These are phyloP conservation scores for Meleagris gallopavo DNA, from an alignment of 2,113 vertebrate genomes.

Conservation along the genomic window DNA sequence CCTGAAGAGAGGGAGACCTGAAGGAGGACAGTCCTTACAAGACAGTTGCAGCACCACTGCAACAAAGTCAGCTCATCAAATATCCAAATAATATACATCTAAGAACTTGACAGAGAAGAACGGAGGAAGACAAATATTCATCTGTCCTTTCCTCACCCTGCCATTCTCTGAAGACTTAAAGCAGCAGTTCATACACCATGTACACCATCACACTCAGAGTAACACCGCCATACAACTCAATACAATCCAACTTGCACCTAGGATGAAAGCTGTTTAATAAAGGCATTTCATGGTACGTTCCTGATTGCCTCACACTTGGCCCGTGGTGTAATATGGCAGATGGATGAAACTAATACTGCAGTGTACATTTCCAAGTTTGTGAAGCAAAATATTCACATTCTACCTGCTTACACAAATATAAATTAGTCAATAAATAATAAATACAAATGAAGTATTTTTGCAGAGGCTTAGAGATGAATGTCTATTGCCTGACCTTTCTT, in stretches of 20 bases:
- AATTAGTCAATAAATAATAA: neutral
- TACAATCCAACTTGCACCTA: neutral
- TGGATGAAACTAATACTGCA: neutral
- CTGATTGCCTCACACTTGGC: neutral
- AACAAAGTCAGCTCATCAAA: neutral
- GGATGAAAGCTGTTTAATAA: neutral
- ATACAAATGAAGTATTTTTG: neutral
- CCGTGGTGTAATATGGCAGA: neutral
- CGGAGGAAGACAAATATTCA: neutral
- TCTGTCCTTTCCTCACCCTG: neutral
- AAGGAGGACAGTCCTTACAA: neutral
- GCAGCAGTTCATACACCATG: neutral
- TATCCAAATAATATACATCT: neutral
- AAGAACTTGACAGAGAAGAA: neutral
- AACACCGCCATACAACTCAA: neutral
- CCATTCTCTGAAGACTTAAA: neutral
- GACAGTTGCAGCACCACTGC: neutral
- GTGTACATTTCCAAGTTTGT: neutral
- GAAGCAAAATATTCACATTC: neutral
- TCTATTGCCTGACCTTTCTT: neutral
- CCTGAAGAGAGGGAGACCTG: neutral
- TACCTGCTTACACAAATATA: neutral
- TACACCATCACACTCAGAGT: neutral
- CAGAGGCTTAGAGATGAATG: neutral
- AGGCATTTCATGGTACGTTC: neutral